phyloP scores from a whole-genome alignment of 2,888 invertebrate genomes.

The Platycheirus albimanus region DNA sequence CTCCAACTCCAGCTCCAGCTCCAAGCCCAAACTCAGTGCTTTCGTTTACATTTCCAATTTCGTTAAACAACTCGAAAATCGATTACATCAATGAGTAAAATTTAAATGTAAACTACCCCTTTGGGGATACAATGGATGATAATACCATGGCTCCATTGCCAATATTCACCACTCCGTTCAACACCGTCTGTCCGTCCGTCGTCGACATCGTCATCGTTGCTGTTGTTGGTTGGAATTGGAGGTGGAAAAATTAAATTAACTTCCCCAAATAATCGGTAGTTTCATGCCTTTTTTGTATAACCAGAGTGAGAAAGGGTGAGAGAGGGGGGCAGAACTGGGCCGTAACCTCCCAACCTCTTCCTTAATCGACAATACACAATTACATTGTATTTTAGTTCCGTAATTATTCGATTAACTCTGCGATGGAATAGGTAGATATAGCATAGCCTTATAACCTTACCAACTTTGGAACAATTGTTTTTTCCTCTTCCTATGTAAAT shows the following conservation, averaged over 20 bases:
- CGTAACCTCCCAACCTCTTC: neutral
- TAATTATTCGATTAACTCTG: constrained; percentile 65
- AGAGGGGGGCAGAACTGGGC: neutral
- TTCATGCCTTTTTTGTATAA: constrained; percentile 13
- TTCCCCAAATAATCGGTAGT: constrained; percentile 60
- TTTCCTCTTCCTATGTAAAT: constrained; percentile 4
- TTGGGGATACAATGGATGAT: constrained; percentile 19
- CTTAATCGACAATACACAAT: constrained; percentile 25
- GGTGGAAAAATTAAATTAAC: constrained; percentile 63
- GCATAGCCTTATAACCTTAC: neutral
- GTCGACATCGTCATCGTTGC: neutral
- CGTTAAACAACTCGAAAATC: constrained; percentile 62
- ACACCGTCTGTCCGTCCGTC: no score
- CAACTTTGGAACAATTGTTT: constrained; percentile 22
- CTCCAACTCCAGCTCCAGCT: neutral
- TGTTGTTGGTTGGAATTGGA: neutral
- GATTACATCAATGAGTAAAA: constrained; percentile 63
- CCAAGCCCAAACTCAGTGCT: neutral
- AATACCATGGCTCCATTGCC: neutral
- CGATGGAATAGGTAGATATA: constrained; percentile 19
- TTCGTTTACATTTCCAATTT: constrained; percentile 55
- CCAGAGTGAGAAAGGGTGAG: neutral
- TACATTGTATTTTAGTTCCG: constrained; percentile 58
- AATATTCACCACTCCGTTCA: neutral
- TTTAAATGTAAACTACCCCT: constrained; percentile 51